Conservation (phyloP, 2,113 vertebrate species). For the Channa argus region DNA sequence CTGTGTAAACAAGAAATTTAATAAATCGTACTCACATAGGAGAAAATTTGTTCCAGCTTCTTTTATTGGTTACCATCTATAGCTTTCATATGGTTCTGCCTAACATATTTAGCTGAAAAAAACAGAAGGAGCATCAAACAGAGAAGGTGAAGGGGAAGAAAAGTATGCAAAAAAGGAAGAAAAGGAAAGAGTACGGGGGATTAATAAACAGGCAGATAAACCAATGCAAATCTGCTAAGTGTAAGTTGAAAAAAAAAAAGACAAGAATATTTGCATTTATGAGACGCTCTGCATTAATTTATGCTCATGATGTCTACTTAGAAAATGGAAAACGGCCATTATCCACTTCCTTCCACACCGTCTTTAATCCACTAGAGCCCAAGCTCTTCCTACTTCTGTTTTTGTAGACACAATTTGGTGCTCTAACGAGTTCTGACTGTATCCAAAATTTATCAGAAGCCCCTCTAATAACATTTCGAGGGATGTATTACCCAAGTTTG, state of each 20-base stretch:
- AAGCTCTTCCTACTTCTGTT: background rate
- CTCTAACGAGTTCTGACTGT: background rate
- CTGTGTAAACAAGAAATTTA: constrained; percentile 1
- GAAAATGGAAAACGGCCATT: constrained; percentile 19
- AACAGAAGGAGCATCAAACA: constrained; percentile 8
- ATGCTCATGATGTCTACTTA: constrained; percentile 20
- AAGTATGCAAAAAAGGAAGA: too few species aligned
- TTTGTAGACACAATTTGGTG: background rate
- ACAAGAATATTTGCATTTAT: constrained; percentile 5
- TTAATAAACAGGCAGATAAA: constrained; percentile 4
- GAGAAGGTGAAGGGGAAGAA: background rate
- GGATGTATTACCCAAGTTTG: background rate
- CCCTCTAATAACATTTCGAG: background rate
- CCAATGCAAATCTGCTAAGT: constrained; percentile 9
- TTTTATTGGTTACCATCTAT: background rate
- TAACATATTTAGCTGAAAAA: constrained; percentile 44
- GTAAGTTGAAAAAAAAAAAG: background rate
- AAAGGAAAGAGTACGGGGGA: too few species aligned
- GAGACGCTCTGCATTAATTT: constrained; percentile 11
- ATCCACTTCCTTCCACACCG: constrained; percentile 29
- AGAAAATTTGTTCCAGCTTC: constrained; percentile 1
- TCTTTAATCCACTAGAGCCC: background rate
- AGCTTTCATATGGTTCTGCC: constrained; percentile 11
- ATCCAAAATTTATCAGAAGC: background rate
- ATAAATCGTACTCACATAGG: constrained; percentile 17